Percentiles rank a stretch among this genome's conserved stretches.
These are phyloP conservation scores for Heliocidaris tuberculata DNA, from an alignment of 35 echinoderm and acorn worm genomes.

Conservation along the genomic window DNA sequence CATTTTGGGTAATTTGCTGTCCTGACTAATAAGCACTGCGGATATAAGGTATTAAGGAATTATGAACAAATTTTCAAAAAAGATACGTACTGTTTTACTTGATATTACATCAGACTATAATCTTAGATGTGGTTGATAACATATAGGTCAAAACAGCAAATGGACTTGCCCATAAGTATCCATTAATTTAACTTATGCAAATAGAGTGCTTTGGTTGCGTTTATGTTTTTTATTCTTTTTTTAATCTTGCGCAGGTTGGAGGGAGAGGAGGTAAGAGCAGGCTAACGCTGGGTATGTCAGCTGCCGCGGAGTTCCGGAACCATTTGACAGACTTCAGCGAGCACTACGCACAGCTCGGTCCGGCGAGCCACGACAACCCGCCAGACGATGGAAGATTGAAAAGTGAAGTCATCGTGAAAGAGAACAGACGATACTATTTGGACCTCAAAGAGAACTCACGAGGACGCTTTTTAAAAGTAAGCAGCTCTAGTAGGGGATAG, in stretches of 20 bases:
- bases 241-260: conserved; percentile 59
- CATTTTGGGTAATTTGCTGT: too few species aligned
- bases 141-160: too few species aligned
- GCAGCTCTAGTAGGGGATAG: background rate
- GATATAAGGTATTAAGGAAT: too few species aligned
- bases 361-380: conserved; percentile 87
- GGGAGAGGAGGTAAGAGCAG: conserved; percentile 84
- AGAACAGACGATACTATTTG: conserved; percentile 97
- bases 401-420: conserved; percentile 92
- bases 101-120: too few species aligned
- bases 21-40: too few species aligned
- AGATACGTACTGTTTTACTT: too few species aligned
- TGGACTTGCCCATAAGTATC: background rate
- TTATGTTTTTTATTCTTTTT: background rate
- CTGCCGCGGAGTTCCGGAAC: conserved; percentile 80
- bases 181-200: too few species aligned
- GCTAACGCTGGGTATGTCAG: conserved; percentile 89
- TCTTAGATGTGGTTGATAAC: too few species aligned
- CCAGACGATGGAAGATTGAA: conserved; percentile 93
- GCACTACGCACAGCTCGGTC: conserved; percentile 83
- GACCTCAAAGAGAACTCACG: conserved; percentile 98
- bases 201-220: background rate
- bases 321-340: conserved; percentile 96
- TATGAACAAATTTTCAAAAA: too few species aligned
- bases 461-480: conserved; percentile 96